Conservation (phyloP, 2,797 vertebrate species). For the Pipistrellus kuhlii region DNA sequence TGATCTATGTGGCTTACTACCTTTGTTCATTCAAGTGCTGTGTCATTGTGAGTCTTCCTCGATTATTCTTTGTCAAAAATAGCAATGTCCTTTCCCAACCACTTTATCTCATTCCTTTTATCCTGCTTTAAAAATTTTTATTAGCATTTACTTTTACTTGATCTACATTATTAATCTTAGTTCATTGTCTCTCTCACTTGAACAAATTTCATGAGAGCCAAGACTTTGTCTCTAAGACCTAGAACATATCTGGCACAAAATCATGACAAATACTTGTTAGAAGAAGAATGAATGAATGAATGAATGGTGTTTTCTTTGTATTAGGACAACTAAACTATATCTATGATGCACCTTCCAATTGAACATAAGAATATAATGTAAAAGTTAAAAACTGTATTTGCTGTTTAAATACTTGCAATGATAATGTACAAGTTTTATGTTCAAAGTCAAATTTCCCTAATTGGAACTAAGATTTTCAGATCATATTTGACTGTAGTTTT, state of each 20-base stretch:
- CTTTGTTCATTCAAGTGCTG: background rate
- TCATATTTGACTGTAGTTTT: background rate
- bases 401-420: constrained; percentile 30
- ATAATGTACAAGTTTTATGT: background rate
- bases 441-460: background rate
- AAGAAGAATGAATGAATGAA: background rate
- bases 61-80: background rate
- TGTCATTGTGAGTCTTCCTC: background rate
- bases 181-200: background rate
- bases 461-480: background rate
- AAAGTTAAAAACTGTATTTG: background rate
- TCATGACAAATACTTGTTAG: background rate
- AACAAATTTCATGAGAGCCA: background rate
- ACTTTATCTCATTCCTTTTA: background rate
- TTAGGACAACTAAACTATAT: background rate
- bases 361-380: background rate
- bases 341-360: background rate
- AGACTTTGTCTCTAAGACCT: background rate
- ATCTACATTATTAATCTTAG: background rate
- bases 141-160: background rate
- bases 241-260: background rate
- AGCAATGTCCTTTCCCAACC: background rate
- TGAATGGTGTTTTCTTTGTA: background rate
- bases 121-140: background rate
- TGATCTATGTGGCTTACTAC: accelerated